These are phyloP conservation scores for Goniozus legneri DNA, from an alignment of 1,140 invertebrate species.

Conservation along the genomic window DNA sequence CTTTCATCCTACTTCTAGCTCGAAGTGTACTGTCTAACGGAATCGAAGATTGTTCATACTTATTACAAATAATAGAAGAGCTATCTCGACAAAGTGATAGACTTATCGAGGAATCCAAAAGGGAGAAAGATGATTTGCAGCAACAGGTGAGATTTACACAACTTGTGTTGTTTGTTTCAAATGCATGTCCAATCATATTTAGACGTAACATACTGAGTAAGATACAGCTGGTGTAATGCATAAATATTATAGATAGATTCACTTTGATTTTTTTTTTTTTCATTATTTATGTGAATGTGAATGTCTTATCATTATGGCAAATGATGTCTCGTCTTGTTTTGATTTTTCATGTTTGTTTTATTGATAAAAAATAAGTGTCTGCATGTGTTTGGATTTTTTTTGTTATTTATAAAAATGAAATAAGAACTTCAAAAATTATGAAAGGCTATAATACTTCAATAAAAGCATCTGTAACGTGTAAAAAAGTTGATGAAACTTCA, in stretches of 20 bases:
- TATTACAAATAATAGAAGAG: slow-evolving; percentile 62
- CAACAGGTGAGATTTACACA: slow-evolving; percentile 61
- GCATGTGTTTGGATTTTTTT: too few species aligned
- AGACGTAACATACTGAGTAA: slow-evolving; percentile 25
- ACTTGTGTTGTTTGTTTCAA: slow-evolving; percentile 19
- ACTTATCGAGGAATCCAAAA: slow-evolving; percentile 61
- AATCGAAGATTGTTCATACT: slow-evolving; percentile 47
- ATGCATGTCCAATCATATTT: slow-evolving; percentile 34
- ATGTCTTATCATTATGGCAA: too few species aligned
- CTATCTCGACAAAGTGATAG: slow-evolving; percentile 60
- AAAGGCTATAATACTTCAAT: too few species aligned
- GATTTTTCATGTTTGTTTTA: too few species aligned
- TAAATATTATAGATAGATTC: slow-evolving; percentile 24
- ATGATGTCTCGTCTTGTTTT: too few species aligned
- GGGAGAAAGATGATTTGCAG: slow-evolving; percentile 67
- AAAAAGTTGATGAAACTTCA: too few species aligned
- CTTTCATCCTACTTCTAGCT: slow-evolving; percentile 33
- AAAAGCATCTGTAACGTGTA: too few species aligned
- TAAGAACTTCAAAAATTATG: too few species aligned
- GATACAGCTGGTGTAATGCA: slow-evolving; percentile 28
- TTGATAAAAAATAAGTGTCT: too few species aligned
- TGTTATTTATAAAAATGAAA: too few species aligned
- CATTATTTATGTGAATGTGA: slow-evolving; percentile 15
- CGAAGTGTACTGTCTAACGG: slow-evolving; percentile 51
- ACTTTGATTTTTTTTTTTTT: slow-evolving; percentile 14